Conservation (phyloP, 1,140 invertebrate species). For the Scaptomyza graminum region DNA sequence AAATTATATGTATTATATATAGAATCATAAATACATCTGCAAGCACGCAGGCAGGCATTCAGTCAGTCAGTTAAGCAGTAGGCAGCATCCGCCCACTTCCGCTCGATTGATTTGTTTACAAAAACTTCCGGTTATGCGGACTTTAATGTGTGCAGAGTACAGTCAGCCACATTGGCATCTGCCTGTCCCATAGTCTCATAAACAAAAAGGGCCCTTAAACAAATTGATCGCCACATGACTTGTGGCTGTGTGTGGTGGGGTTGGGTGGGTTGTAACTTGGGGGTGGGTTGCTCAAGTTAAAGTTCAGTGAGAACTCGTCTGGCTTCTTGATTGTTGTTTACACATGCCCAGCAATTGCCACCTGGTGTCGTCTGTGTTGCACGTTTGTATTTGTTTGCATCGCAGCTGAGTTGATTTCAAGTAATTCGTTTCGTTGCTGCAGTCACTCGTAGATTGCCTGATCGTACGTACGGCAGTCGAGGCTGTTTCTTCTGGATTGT, state of each 20-base stretch:
- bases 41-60: background rate
- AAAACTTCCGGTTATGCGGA: conserved; percentile 66
- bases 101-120: conserved; percentile 79
- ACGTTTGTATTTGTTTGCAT: conserved; percentile 10
- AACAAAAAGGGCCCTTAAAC: conserved; percentile 60
- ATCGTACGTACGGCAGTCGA: conserved; percentile 20
- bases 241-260: background rate
- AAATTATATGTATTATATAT: background rate
- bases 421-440: conserved; percentile 24
- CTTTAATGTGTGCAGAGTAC: conserved; percentile 6
- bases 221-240: conserved; percentile 19
- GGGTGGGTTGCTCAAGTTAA: conserved; percentile 37
- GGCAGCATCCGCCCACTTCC: conserved; percentile 61
- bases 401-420: conserved; percentile 22
- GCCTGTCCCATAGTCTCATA: conserved; percentile 33
- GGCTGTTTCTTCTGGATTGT: background rate
- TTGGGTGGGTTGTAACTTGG: background rate
- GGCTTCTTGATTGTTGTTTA: conserved; percentile 40
- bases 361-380: conserved; percentile 41
- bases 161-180: conserved; percentile 20
- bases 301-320: conserved; percentile 54
- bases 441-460: conserved; percentile 30
- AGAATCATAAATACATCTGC: conserved; percentile 60
- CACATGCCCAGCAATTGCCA: conserved; percentile 45
- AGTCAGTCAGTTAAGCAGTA: conserved; percentile 36